These are phyloP conservation scores for Phengaris arion DNA, from an alignment of 2,888 invertebrate species.

Conservation along the genomic window DNA sequence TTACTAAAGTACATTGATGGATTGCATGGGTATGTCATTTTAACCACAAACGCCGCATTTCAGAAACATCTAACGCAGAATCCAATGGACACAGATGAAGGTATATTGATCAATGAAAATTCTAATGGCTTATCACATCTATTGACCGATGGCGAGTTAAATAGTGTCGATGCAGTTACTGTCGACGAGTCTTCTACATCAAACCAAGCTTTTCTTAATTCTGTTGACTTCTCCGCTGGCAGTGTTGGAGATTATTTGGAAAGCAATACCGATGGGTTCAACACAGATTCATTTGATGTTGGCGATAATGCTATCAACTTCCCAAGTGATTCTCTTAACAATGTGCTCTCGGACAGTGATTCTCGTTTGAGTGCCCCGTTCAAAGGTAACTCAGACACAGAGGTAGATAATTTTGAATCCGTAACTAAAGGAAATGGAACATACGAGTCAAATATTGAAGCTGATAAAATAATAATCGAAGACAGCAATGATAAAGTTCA, in stretches of 20 bases:
- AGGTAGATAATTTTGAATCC: conserved; percentile 56
- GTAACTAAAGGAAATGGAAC: conserved; percentile 38
- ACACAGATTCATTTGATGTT: conserved; percentile 65
- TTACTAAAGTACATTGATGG: not conserved
- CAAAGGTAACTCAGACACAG: conserved; percentile 53
- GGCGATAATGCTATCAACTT: conserved; percentile 72
- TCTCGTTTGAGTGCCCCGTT: conserved; percentile 59
- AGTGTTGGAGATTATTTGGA: conserved; percentile 73
- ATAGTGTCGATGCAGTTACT: conserved; percentile 65
- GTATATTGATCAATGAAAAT: conserved; percentile 69
- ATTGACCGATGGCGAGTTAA: conserved; percentile 70
- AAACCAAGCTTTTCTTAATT: conserved; percentile 71
- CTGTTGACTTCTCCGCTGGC: conserved; percentile 69
- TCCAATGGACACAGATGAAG: conserved; percentile 71
- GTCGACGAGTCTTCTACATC: conserved; percentile 72
- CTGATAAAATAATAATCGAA: conserved; percentile 29
- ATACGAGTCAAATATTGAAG: conserved; percentile 26
- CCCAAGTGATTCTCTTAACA: conserved; percentile 64
- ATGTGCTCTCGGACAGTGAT: conserved; percentile 65
- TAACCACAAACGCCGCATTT: conserved; percentile 30
- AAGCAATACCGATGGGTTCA: conserved; percentile 62
- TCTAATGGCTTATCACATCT: conserved; percentile 72
- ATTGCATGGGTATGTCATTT: not conserved
- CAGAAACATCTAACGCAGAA: conserved; percentile 67
- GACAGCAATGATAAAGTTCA: conserved; percentile 29